Conservation (phyloP, 2,113 vertebrate genomes). For the Zosterops borbonicus region DNA sequence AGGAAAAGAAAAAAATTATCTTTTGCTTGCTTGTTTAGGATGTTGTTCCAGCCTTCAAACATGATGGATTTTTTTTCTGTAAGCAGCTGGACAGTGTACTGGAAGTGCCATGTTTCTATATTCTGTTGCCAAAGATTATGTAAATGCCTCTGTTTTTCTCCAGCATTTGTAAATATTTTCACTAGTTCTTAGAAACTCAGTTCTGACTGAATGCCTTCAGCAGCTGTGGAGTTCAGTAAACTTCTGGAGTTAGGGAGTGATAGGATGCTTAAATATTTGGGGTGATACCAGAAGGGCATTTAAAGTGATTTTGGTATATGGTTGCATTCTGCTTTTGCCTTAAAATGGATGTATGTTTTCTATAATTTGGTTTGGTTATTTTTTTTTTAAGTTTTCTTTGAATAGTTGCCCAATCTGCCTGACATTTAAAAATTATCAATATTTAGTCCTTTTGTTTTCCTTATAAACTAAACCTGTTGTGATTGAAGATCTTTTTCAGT, state of each 20-base stretch:
- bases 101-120: background rate
- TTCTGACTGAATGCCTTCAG: background rate
- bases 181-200: conserved; percentile 8
- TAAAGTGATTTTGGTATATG: background rate
- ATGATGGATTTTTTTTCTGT: background rate
- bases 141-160: conserved; percentile 32
- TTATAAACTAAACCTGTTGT: background rate
- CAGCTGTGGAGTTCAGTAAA: background rate
- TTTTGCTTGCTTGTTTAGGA: background rate
- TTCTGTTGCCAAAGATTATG: conserved; percentile 30
- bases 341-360: background rate
- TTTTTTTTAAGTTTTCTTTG: background rate
- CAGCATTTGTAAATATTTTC: conserved; percentile 38
- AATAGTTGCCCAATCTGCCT: background rate
- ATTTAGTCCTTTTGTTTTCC: background rate
- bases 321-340: background rate
- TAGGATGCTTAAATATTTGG: background rate
- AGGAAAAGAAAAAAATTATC: background rate
- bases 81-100: conserved; percentile 16
- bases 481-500: background rate
- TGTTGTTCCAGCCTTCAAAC: background rate
- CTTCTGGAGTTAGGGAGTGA: background rate
- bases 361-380: background rate
- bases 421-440: background rate
- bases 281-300: background rate